These are phyloP conservation scores for Cosmia pyralina DNA, from an alignment of 2,888 invertebrate genomes.

Conservation along the genomic window DNA sequence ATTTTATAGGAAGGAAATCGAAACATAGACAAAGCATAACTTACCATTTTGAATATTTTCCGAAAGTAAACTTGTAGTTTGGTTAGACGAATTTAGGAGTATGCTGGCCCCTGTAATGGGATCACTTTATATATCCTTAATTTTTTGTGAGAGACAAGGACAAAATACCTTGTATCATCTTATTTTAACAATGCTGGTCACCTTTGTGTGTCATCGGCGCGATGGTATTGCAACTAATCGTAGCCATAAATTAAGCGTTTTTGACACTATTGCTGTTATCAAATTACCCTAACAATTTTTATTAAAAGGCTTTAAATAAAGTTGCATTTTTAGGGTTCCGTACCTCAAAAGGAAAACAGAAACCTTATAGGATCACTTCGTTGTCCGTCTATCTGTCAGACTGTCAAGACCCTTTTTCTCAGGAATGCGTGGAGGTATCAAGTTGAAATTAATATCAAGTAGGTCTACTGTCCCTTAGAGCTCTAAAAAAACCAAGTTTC, in stretches of 20 bases:
- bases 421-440: too few relatives aligned
- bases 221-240: constrained; percentile 25
- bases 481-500: too few relatives aligned
- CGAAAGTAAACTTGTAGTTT: constrained; percentile 3
- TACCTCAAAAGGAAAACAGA: too few relatives aligned
- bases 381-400: too few relatives aligned
- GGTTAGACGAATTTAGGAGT: constrained; percentile 20
- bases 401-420: too few relatives aligned
- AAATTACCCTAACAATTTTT: constrained; percentile 30
- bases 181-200: constrained; percentile 45
- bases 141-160: constrained; percentile 37
- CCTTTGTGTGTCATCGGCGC: constrained; percentile 44
- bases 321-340: not conserved
- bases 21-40: constrained; percentile 6
- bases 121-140: constrained; percentile 49
- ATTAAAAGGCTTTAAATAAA: not conserved
- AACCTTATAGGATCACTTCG: too few relatives aligned
- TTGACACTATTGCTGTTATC: constrained; percentile 28
- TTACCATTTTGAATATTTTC: constrained; percentile 51
- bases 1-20: not conserved
- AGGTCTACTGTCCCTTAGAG: too few relatives aligned
- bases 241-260: constrained; percentile 33
- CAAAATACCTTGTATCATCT: constrained; percentile 21
- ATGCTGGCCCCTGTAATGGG: constrained; percentile 26
- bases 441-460: too few relatives aligned